Evolutionary conservation across 2,888 invertebrate species (phyloP).

Genomic region (Lochmaea capreae): DNA sequence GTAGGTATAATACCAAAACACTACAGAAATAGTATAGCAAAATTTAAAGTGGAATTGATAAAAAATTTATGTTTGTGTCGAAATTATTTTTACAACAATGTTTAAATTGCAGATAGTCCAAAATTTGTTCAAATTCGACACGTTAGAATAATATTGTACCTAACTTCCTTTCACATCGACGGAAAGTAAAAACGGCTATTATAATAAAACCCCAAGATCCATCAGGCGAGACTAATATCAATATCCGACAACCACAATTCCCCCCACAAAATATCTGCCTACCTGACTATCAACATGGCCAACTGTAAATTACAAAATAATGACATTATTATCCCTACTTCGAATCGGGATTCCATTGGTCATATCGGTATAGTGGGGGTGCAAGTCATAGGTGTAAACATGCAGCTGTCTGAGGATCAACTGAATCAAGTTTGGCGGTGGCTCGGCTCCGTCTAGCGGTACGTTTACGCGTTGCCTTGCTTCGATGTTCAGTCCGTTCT

Average conservation of each 20-base stretch:
- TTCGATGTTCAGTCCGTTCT: slow-evolving; percentile 27
- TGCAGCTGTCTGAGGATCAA: slow-evolving; percentile 59
- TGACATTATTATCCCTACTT: slow-evolving; percentile 65
- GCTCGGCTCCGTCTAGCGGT: slow-evolving; percentile 41
- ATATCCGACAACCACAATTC: slow-evolving; percentile 39
- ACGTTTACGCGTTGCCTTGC: slow-evolving; percentile 15
- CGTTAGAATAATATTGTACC: slow-evolving; percentile 30
- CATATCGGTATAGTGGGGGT: slow-evolving; percentile 53
- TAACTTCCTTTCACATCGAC: slow-evolving; percentile 9
- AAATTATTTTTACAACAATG: too few relatives aligned
- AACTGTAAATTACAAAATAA: slow-evolving; percentile 66
- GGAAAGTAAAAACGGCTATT: slow-evolving; percentile 23
- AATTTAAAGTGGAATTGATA: too few relatives aligned
- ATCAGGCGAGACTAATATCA: slow-evolving; percentile 31
- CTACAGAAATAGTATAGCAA: too few relatives aligned
- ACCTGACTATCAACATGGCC: slow-evolving; percentile 61
- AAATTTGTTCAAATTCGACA: slow-evolving; percentile 21
- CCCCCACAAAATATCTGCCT: slow-evolving; percentile 46
- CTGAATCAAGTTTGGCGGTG: slow-evolving; percentile 55
- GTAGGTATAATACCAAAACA: too few relatives aligned
- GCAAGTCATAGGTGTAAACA: slow-evolving; percentile 51
- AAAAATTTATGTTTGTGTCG: too few relatives aligned
- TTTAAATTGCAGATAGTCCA: not conserved
- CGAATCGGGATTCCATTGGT: slow-evolving; percentile 56
- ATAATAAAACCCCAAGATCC: slow-evolving; percentile 27